These are phyloP conservation scores for Crax fasciolata DNA, from an alignment of 2,797 vertebrate species.

Conservation along the genomic window DNA sequence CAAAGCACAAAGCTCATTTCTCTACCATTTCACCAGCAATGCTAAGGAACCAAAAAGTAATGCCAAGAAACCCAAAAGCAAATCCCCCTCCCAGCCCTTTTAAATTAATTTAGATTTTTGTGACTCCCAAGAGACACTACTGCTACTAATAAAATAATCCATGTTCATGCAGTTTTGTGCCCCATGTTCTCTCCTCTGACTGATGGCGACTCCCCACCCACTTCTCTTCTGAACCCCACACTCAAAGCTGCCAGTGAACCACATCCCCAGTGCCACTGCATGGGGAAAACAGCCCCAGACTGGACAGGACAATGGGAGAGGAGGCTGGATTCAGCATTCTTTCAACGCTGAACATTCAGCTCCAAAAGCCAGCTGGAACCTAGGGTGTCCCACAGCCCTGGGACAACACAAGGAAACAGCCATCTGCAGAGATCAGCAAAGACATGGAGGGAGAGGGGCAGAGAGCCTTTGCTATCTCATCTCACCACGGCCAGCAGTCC, in stretches of 20 bases:
- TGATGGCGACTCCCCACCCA: background rate
- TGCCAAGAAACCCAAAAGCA: too few species aligned
- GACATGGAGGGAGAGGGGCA: background rate
- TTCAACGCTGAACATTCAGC: background rate
- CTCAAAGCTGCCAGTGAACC: background rate
- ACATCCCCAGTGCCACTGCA: background rate
- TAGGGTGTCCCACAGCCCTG: background rate
- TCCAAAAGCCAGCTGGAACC: background rate
- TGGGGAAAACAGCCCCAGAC: background rate
- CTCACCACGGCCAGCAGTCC: background rate
- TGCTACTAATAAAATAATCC: too few species aligned
- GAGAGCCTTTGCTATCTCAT: background rate
- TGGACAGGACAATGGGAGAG: background rate
- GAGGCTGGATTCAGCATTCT: background rate
- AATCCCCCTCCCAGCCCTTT: too few species aligned
- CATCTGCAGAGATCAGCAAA: background rate
- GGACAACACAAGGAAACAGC: rapidly evolving
- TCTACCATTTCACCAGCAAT: too few species aligned
- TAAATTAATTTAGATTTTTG: too few species aligned
- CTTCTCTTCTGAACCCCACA: background rate
- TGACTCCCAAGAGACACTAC: too few species aligned
- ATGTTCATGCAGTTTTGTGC: background rate
- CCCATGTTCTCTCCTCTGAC: background rate
- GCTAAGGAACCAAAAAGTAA: too few species aligned
- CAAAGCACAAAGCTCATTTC: too few species aligned